These are phyloP conservation scores for Rhabdornis inornatus DNA, from an alignment of 2,113 vertebrate species.

Conservation along the genomic window DNA sequence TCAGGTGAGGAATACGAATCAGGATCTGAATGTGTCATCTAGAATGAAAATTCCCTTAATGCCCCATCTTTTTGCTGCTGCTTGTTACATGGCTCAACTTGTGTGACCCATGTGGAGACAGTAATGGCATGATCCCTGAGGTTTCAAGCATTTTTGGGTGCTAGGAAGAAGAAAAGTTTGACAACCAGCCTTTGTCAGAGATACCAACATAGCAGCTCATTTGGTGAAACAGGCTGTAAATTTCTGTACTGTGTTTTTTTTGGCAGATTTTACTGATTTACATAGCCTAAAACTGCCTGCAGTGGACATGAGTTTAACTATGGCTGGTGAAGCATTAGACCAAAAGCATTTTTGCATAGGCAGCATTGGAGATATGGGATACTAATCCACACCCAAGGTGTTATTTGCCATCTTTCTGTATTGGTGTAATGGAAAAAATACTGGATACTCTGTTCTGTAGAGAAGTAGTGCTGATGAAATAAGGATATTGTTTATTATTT, in stretches of 20 bases:
- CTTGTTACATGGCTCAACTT: not conserved
- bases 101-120: not conserved
- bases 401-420: not conserved
- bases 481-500: not conserved
- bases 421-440: not conserved
- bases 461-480: not conserved
- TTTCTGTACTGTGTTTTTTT: not conserved
- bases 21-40: not conserved
- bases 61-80: not conserved
- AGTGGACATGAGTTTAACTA: not conserved
- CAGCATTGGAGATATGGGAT: fast-evolving
- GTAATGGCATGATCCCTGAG: no score
- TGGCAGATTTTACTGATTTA: not conserved
- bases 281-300: not conserved
- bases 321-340: not conserved
- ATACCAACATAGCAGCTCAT: not conserved
- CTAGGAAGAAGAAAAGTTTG: not conserved
- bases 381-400: no score
- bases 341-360: not conserved
- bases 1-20: not conserved
- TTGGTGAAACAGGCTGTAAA: not conserved
- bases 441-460: not conserved
- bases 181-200: not conserved
- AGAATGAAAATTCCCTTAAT: not conserved
- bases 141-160: not conserved